phyloP scores from a whole-genome alignment of 2,113 vertebrate species.

The Numida meleagris region DNA sequence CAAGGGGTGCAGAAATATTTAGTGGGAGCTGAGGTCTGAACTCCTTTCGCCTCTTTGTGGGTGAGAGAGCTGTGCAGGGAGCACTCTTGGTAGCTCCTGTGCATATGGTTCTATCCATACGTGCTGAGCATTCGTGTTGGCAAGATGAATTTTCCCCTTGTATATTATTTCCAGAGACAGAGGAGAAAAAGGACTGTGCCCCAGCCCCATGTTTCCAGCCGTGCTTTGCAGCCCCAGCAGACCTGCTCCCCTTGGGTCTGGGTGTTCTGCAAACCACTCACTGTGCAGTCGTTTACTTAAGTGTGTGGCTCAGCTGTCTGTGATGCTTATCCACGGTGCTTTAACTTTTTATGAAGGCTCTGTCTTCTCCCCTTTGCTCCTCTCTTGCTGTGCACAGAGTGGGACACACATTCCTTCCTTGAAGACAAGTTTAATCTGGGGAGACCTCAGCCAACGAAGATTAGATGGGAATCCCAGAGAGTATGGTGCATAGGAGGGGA shows the following conservation, averaged over 20 bases:
- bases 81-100: not conserved
- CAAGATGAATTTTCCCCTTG: not conserved
- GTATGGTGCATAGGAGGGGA: not conserved
- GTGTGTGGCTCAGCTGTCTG: not conserved
- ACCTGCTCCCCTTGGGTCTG: not conserved
- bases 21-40: not conserved
- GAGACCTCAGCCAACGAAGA: not conserved
- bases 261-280: not conserved
- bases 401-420: not conserved
- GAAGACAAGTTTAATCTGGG: not conserved
- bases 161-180: not conserved
- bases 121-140: fast-evolving
- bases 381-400: not conserved
- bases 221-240: not conserved
- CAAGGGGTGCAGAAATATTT: not conserved
- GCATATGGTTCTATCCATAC: fast-evolving
- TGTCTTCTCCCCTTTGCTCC: not conserved
- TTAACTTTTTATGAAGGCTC: not conserved
- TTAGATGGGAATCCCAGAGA: not conserved
- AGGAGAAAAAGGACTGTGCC: not conserved
- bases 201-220: not conserved
- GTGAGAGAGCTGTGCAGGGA: not conserved
- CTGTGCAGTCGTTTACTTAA: not conserved
- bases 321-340: not conserved
- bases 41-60: not conserved